Evolutionary conservation across 1,140 invertebrate species (phyloP).

Genomic region (Micrasema minimum): DNA sequence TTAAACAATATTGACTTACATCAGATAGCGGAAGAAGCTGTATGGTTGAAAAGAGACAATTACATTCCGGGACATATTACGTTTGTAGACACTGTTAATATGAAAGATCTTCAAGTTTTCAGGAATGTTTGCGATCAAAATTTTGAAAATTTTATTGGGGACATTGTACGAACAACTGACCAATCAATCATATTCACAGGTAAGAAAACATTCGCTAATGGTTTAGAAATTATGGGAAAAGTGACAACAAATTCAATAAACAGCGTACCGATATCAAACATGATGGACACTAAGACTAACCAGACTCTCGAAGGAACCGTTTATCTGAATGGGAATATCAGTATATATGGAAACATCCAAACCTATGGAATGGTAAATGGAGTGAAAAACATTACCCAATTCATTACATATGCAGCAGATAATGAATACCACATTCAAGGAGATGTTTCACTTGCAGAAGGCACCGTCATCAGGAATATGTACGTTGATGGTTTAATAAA

Average conservation of each 20-base stretch:
- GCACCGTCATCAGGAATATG: conserved; percentile 39
- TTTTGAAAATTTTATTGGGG: conserved; percentile 45
- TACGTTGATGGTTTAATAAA: conserved; percentile 41
- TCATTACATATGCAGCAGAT: conserved; percentile 33
- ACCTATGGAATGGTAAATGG: conserved; percentile 31
- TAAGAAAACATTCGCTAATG: conserved; percentile 44
- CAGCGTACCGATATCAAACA: conserved; percentile 31
- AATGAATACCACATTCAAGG: conserved; percentile 45
- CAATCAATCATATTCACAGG: conserved; percentile 40
- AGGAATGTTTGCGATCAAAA: conserved; percentile 37
- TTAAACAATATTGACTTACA: conserved; percentile 44
- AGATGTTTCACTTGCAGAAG: conserved; percentile 38
- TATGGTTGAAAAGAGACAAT: conserved; percentile 49
- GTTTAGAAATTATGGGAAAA: conserved; percentile 27
- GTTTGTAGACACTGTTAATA: conserved; percentile 37
- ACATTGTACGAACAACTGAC: conserved; percentile 38
- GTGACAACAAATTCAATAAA: conserved; percentile 40
- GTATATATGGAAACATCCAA: conserved; percentile 39
- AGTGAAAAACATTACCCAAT: conserved; percentile 13
- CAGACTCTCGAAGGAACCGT: conserved; percentile 41
- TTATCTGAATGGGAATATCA: conserved; percentile 36
- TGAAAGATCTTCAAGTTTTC: conserved; percentile 34
- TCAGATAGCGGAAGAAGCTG: conserved; percentile 43
- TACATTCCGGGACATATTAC: conserved; percentile 28
- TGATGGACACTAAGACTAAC: conserved; percentile 31